Base-by-base conservation (phyloP, 1,140 invertebrate species). In the Trachelipus rathkii region DNA sequence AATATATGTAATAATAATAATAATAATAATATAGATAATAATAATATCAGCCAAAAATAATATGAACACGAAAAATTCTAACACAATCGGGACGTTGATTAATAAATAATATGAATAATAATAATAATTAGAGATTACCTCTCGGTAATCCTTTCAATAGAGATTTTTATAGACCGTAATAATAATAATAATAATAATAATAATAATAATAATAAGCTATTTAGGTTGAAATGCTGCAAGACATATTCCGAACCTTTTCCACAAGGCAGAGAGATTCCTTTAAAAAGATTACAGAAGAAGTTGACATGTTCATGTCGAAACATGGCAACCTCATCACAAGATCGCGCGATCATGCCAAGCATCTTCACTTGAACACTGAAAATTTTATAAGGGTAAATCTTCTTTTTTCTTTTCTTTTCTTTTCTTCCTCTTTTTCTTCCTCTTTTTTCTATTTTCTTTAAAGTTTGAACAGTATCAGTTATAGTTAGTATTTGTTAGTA, bases 171-270 rank as follows among this genome's bases (percentile, higher is more conserved):
- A n/a, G n/a, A n/a, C n/a, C n/a, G n/a, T n/a, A n/a, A n/a, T n/a
- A n/a, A n/a, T n/a, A 33, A 33, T 33, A 33, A 3, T 33, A 33
- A 33, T 33, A 33, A 33, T 33, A 33, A 33, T n/a, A n/a, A 33
- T 33, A 33, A 33, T 33, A 33, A 1, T 33, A 33, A 33, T 33
- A 33, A 33, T 33, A 6, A 33, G n/a, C n/a, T n/a, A 15, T 60
- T 3, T 74, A 81, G 79, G 75, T 81, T 13, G 79, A 81, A 75
- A 78, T 78, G 77, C 75, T 81, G 19, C 77, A 81, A 23, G 79
- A 81, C 45, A 67, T 77, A 9, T 81, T 76, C 73, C 72, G 78
- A 43, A 81, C 79, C 19, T 77, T 78, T 43, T 77, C 79, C 33
- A 81, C 79, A 10, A 75, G 73, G 44, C 77, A 81, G 70, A 69